A percentile compares a stretch with the other conserved stretches of the same genome.
Conservation (phyloP, 2,888 invertebrate genomes). For the Philonicus albiceps region DNA sequence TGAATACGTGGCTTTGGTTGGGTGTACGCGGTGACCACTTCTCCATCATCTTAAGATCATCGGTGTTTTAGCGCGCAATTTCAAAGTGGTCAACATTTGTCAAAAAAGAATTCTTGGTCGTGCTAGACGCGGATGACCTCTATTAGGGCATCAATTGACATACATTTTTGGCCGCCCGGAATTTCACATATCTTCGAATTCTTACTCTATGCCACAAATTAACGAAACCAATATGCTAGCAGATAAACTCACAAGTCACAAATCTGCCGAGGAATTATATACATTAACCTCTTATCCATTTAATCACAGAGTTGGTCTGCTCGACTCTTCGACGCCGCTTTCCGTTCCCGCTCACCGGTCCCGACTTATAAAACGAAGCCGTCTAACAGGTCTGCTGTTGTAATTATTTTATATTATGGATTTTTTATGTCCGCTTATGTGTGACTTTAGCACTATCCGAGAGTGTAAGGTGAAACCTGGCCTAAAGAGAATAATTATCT, state of each 20-base stretch:
- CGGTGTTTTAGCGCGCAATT: slow-evolving; percentile 11
- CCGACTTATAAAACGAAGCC: slow-evolving; percentile 20
- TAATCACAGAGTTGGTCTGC: slow-evolving; percentile 34
- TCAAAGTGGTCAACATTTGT: background rate
- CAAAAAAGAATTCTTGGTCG: background rate
- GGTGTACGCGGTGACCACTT: background rate
- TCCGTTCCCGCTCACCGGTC: background rate
- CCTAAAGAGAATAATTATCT: slow-evolving; percentile 41
- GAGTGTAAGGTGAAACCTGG: slow-evolving; percentile 28
- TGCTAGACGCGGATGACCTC: slow-evolving; percentile 14
- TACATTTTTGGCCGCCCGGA: slow-evolving; percentile 19
- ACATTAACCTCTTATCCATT: slow-evolving; percentile 41
- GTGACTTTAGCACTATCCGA: slow-evolving; percentile 38
- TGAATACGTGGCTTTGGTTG: background rate
- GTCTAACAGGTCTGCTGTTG: slow-evolving; percentile 43
- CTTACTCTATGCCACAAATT: background rate
- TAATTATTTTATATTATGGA: slow-evolving; percentile 44
- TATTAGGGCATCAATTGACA: slow-evolving; percentile 7
- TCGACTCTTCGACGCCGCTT: slow-evolving; percentile 3
- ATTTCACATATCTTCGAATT: slow-evolving; percentile 32
- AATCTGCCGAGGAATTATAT: slow-evolving; percentile 18
- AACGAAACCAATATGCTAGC: slow-evolving; percentile 6
- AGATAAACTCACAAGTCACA: slow-evolving; percentile 1
- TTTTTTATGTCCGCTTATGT: slow-evolving; percentile 41
- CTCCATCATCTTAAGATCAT: slow-evolving; percentile 21